Percentiles rank a stretch among this genome's conserved stretches.
Conservation (phyloP, 2,113 vertebrate genomes). For the Bujurquina vittata region DNA sequence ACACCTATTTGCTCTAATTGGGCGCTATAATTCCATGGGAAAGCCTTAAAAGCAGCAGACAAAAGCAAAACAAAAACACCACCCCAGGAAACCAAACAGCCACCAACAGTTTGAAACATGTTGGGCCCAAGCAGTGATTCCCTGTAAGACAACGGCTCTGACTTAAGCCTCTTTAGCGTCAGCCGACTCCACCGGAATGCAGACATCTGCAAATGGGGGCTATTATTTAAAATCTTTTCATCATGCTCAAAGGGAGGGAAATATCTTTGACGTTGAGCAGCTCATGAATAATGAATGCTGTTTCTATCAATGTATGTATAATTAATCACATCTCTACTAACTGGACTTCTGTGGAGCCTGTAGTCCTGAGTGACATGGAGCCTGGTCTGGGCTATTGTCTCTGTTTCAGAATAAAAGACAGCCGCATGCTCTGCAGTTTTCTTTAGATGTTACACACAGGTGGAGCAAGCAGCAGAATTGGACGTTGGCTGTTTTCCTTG, state of each 20-base stretch:
- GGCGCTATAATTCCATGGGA: slow-evolving; percentile 45
- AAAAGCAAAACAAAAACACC: slow-evolving; percentile 63
- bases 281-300: slow-evolving; percentile 80
- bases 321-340: slow-evolving; percentile 81
- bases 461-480: slow-evolving; percentile 33
- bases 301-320: slow-evolving; percentile 86
- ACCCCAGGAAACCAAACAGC: slow-evolving; percentile 49
- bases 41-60: slow-evolving; percentile 62
- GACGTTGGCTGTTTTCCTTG: slow-evolving; percentile 10
- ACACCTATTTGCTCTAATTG: slow-evolving; percentile 40
- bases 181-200: slow-evolving; percentile 73
- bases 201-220: slow-evolving; percentile 73
- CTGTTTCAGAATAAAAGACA: slow-evolving; percentile 53
- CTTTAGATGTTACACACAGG: slow-evolving; percentile 43
- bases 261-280: slow-evolving; percentile 77
- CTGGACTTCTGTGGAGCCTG: slow-evolving; percentile 75
- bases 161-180: slow-evolving; percentile 73
- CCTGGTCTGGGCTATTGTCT: slow-evolving; percentile 64
- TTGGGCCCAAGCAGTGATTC: slow-evolving; percentile 48
- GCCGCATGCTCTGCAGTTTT: slow-evolving; percentile 38
- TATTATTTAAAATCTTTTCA: slow-evolving; percentile 83
- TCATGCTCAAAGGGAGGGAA: slow-evolving; percentile 77
- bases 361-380: slow-evolving; percentile 75
- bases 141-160: slow-evolving; percentile 66
- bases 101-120: slow-evolving; percentile 49